Evolutionary conservation across 2,888 invertebrate species (phyloP), one percentile per base, ranked within the genome.

Genomic region (Sphinx pinastri): DNA sequence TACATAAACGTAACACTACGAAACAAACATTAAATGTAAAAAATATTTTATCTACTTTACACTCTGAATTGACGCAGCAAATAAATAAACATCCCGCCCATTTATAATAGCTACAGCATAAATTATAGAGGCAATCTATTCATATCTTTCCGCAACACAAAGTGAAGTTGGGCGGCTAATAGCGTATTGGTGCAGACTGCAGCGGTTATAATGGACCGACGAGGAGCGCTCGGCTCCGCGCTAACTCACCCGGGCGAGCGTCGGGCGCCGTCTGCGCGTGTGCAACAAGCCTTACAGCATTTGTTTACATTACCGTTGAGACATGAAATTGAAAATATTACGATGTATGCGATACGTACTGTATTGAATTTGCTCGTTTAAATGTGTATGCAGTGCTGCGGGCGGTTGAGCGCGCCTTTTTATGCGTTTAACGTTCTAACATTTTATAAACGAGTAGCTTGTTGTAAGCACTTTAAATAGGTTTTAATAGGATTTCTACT

Each of bases 261-360:
- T 8, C 38, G 38, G 4, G 38, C 38, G 63, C 63, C 47, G 58
- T 45, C 60, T 10, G 60, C 60, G 60, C 63, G 63, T 63, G 63
- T 63, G 49, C 49, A 63, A 63, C 63, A 63, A 47, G 60, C 60
- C 47, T 31, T 58, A 13, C 63, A 16, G 47, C 63, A 63, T 63
- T 63, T 63, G 63, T 63, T 63, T 63, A 63, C 63, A 63, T 63
- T 63, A 63, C 49, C 49, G 63, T 47, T 49, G 63, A 63, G 49
- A 63, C 63, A 47, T 47, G 63, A 63, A 63, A 63, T 63, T 63
- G 63, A 63, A 63, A 63, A 49, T 63, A 63, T 63, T 47, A 49
- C 63, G 19, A 47, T 25, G 49, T 58, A 38, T 19, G 63, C 63
- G 63, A 63, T 63, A 63, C 49, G 16, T 19, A 16, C 11, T 6